Percentiles rank a stretch among this genome's conserved stretches.
Evolutionary conservation across 1,140 invertebrate species (phyloP).

Genomic region (Drosophila mauritiana): DNA sequence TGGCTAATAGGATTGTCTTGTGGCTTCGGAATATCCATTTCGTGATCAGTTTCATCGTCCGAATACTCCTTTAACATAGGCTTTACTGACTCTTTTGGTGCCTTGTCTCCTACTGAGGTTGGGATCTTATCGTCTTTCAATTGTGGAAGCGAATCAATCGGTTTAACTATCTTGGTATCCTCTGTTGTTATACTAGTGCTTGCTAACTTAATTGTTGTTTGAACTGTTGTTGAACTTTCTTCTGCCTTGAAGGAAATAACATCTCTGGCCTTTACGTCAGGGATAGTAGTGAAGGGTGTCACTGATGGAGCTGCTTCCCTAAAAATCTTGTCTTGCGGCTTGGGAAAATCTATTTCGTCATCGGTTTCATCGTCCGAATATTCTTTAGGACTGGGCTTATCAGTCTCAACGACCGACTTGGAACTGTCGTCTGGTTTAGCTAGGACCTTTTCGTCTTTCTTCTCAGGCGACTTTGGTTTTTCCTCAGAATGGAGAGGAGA

Average conservation of each 20-base stretch:
- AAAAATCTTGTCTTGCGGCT: neutral
- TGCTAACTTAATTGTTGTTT: too few species aligned
- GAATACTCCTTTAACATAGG: neutral
- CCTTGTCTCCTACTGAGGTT: neutral
- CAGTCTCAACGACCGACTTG: neutral
- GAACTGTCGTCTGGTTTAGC: neutral
- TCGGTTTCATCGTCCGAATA: neutral
- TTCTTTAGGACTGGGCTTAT: neutral
- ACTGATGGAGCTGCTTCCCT: neutral
- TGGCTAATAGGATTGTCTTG: conserved; percentile 4
- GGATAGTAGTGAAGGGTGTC: neutral
- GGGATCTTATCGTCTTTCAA: neutral
- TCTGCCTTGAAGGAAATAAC: too few species aligned
- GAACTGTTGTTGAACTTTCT: too few species aligned
- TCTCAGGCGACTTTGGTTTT: neutral
- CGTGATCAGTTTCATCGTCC: neutral
- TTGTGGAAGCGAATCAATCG: too few species aligned
- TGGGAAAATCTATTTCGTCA: neutral
- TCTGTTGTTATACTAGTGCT: too few species aligned
- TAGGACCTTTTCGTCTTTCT: neutral
- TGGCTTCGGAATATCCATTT: neutral
- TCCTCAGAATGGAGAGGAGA: neutral
- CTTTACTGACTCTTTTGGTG: neutral
- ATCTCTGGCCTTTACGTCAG: neutral
- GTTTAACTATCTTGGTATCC: too few species aligned